Base-by-base conservation (phyloP, 2,797 vertebrate species). In the Falco peregrinus region DNA sequence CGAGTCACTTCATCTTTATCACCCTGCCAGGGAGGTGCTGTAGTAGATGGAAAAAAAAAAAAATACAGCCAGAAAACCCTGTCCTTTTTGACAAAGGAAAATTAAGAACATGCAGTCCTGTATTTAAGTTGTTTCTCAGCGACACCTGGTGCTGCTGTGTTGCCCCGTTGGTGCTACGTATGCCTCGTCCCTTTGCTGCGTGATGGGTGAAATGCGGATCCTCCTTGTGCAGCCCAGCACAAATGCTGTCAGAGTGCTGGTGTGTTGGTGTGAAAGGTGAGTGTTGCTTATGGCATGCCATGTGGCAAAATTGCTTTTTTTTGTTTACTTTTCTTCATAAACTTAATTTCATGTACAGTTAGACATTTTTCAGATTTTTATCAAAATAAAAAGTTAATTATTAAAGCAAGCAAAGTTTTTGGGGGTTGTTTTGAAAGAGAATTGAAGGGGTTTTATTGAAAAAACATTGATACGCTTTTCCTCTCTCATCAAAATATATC, bases 141-240 rank as follows among this genome's bases (percentile, higher is more conserved):
- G 43, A 2, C 7, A 2, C 10, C 19, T 57, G 41, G 24, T 31
- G 24, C 45, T 26, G 35, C 22, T 39, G 39, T 22, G 18, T 53
- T 48, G 21, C 33, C 24, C 11, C 1, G 0, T 61, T 53, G 28
- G 20, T 43, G 60, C 57, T 26, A 0, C 0, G 3, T 63, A 3
- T 50, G 11, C 41, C 16, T n/a, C 29, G 64, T 76, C 78, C 54
- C 18, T 53, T 35, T 81, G 41, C 19, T 26, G 15, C 19, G 35
- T n/a, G 51, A 13, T 50, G 33, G 35, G 53, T 84, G 61, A 51
- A 16, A 67, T 1, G 10, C 0, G 1, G 47, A 8, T 5, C 15
- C n/a, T 64, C 45, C 47, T 45, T 45, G 43, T 45, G 43, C 43
- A 45, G 43, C 43, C 43, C 43, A 45, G 43, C 43, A 45, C 43